Conservation (phyloP, 2,797 vertebrate species). For the Gastrophryne carolinensis region DNA sequence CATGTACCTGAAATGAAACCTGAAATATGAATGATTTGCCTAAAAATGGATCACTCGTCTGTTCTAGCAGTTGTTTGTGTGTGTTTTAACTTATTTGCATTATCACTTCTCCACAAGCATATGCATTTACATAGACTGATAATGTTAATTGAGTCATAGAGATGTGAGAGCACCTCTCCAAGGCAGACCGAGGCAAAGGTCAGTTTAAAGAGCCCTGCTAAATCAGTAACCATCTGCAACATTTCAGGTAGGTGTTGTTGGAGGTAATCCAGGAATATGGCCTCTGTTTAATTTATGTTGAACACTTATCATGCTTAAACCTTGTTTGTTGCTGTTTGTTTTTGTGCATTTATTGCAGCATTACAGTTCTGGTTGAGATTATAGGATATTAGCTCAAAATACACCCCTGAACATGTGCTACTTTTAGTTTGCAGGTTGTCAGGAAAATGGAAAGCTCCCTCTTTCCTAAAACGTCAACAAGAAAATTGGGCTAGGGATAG, state of each 20-base stretch:
- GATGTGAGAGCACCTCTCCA: conserved; percentile 57
- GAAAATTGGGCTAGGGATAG: no score
- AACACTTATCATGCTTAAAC: no score
- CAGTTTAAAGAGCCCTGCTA: conserved; percentile 43
- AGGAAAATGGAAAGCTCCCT: no score
- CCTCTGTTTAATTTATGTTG: conserved; percentile 62
- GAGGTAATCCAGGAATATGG: conserved; percentile 55
- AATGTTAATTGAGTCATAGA: conserved; percentile 60
- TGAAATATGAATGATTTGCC: not conserved
- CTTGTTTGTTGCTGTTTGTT: no score
- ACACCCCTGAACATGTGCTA: no score
- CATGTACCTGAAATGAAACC: no score
- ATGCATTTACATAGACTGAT: conserved; percentile 58
- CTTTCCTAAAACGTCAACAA: no score
- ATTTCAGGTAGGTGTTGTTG: conserved; percentile 56
- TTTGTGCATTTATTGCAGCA: no score
- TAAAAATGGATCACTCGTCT: not conserved
- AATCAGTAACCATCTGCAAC: conserved; percentile 56
- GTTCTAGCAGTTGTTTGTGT: not conserved
- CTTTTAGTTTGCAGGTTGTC: no score
- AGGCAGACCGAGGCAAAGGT: conserved; percentile 55
- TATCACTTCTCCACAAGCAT: conserved; percentile 44
- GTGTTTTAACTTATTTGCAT: conserved; percentile 8
- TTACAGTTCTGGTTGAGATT: no score
- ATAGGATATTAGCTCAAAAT: no score